Conservation (phyloP, 2,888 invertebrate species). For the Mycalesis mineus region DNA sequence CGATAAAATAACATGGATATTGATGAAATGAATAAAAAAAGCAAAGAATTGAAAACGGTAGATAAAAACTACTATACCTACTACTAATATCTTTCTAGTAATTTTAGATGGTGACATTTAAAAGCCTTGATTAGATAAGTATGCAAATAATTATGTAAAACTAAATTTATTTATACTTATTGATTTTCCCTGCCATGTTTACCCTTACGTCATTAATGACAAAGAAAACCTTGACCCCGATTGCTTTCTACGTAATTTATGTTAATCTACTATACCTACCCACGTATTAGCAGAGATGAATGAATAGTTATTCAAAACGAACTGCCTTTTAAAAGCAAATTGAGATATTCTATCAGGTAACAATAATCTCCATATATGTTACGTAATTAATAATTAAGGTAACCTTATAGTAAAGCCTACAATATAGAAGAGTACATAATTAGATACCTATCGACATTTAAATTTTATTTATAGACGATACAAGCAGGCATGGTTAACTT, state of each 20-base stretch:
- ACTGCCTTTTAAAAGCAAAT: conserved; percentile 9
- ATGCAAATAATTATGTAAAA: too few relatives aligned
- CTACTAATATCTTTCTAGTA: too few relatives aligned
- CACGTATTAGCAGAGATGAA: conserved; percentile 24
- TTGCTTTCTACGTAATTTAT: conserved; percentile 50
- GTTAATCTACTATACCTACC: conserved; percentile 44
- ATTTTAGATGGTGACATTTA: too few relatives aligned
- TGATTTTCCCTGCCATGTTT: conserved; percentile 1
- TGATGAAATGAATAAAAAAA: too few relatives aligned
- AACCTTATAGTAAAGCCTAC: not conserved
- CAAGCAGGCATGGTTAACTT: too few relatives aligned
- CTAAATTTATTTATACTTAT: not conserved
- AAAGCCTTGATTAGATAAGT: too few relatives aligned
- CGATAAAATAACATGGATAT: too few relatives aligned
- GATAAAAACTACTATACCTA: too few relatives aligned
- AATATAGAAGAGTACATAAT: not conserved
- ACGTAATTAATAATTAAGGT: not conserved
- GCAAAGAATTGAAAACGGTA: too few relatives aligned
- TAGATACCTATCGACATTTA: too few relatives aligned
- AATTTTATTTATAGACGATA: too few relatives aligned
- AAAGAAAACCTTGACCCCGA: conserved; percentile 58
- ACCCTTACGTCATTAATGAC: conserved; percentile 27
- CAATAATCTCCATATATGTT: conserved; percentile 4
- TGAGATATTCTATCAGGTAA: not conserved
- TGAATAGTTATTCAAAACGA: conserved; percentile 13